These are phyloP conservation scores for Festucalex cinctus DNA, from an alignment of 2,113 vertebrate species.

Conservation along the genomic window DNA sequence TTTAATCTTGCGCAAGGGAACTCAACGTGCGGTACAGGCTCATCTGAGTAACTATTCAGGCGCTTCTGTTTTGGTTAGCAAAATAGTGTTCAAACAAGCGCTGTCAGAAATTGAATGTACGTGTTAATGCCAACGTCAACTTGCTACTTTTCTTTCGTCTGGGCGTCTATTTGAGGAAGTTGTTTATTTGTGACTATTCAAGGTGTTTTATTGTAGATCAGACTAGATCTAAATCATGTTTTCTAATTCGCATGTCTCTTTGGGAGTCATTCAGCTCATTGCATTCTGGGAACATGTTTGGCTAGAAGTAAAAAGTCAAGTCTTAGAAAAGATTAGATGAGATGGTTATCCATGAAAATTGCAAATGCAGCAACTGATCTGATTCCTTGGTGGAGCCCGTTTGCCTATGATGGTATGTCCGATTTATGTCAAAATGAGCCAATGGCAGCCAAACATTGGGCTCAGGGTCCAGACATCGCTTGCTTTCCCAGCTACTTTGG, in stretches of 20 bases:
- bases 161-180: not conserved
- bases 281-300: not conserved
- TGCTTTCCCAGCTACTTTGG: constrained; percentile 56
- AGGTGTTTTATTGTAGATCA: not conserved
- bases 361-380: constrained; percentile 11
- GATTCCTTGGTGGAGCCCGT: constrained; percentile 19
- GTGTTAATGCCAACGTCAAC: too few species aligned
- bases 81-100: not conserved
- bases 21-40: not conserved
- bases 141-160: not conserved
- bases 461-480: constrained; percentile 49
- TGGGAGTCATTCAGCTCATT: not conserved
- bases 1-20: not conserved
- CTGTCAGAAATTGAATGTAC: not conserved
- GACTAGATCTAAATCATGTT: not conserved
- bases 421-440: constrained; percentile 20
- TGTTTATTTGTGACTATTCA: not conserved
- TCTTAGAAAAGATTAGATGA: not conserved
- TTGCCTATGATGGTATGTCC: constrained; percentile 7
- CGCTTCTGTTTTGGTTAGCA: not conserved
- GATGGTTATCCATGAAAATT: constrained; percentile 12
- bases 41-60: not conserved
- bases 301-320: not conserved
- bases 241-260: not conserved
- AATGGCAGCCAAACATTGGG: constrained; percentile 32